Percentiles rank a stretch among this genome's conserved stretches.
Evolutionary conservation across 2,888 invertebrate species (phyloP).

Genomic region (Argyra leucocephala): DNA sequence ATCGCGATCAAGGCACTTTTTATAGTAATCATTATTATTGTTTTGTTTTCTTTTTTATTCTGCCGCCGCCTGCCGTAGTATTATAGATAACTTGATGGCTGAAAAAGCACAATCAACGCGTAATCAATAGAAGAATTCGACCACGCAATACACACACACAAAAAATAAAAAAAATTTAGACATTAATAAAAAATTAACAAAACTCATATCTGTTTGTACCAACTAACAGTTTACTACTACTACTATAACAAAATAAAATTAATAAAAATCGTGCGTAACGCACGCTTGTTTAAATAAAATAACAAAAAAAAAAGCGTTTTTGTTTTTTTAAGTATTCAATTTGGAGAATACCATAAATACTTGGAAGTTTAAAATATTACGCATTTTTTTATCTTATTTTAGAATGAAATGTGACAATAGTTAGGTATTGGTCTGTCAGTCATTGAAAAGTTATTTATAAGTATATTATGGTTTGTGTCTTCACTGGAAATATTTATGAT

Average conservation of each 20-base stretch:
- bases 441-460: no score
- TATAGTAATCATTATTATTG: neutral
- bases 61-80: neutral
- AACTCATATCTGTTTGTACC: neutral
- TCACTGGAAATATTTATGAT: no score
- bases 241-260: neutral
- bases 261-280: conserved; percentile 3
- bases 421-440: no score
- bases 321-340: no score
- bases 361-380: no score
- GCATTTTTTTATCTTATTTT: no score
- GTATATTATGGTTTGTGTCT: no score
- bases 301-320: no score
- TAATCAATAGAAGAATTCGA: neutral
- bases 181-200: neutral
- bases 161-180: neutral
- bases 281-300: neutral
- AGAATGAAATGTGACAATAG: no score
- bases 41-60: neutral
- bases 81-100: neutral
- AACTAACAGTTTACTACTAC: neutral
- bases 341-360: no score
- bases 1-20: neutral
- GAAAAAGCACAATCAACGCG: neutral
- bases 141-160: neutral